A percentile compares a stretch with the other conserved stretches of the same genome.
phyloP scores from a whole-genome alignment of 1,140 invertebrate species.

The Drosophila virilis region DNA sequence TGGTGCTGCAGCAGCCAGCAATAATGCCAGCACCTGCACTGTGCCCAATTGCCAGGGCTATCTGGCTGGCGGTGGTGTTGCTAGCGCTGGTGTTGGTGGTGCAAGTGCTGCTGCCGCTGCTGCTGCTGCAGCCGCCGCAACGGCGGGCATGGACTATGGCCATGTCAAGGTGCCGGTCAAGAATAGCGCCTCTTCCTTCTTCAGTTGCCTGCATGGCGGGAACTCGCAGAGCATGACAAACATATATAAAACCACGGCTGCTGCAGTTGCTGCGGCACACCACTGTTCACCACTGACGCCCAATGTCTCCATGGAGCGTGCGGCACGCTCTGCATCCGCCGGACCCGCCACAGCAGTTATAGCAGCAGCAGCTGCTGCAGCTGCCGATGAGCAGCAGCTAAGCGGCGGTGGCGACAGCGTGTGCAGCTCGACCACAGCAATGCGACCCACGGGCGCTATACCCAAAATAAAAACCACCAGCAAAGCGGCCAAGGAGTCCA shows the following conservation, averaged over 20 bases:
- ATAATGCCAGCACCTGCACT: conserved; percentile 44
- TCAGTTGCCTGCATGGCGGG: conserved; percentile 82
- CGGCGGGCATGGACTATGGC: conserved; percentile 46
- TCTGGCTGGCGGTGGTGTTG: conserved; percentile 23
- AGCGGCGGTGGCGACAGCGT: conserved; percentile 29
- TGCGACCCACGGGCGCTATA: conserved; percentile 73
- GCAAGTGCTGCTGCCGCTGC: conserved; percentile 19
- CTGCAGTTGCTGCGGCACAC: conserved; percentile 41
- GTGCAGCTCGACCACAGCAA: conserved; percentile 23
- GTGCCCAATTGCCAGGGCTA: conserved; percentile 68
- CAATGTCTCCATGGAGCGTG: conserved; percentile 70
- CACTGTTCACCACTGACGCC: conserved; percentile 57
- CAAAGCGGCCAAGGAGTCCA: conserved; percentile 55
- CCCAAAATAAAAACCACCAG: conserved; percentile 70
- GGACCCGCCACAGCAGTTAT: conserved; percentile 47
- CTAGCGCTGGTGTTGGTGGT: not conserved
- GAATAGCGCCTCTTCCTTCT: conserved; percentile 80
- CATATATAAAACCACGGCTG: conserved; percentile 74
- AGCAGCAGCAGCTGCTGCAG: conserved; percentile 15
- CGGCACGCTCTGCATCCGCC: conserved; percentile 67
- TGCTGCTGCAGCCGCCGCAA: conserved; percentile 14
- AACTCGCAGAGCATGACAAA: conserved; percentile 84
- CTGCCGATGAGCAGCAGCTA: conserved; percentile 44
- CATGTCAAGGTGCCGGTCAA: conserved; percentile 74
- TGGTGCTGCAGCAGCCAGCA: conserved; percentile 19